Percentiles rank a stretch among this genome's conserved stretches.
Evolutionary conservation across 2,888 invertebrate genomes (phyloP).

Genomic region (Deilephila porcellus): DNA sequence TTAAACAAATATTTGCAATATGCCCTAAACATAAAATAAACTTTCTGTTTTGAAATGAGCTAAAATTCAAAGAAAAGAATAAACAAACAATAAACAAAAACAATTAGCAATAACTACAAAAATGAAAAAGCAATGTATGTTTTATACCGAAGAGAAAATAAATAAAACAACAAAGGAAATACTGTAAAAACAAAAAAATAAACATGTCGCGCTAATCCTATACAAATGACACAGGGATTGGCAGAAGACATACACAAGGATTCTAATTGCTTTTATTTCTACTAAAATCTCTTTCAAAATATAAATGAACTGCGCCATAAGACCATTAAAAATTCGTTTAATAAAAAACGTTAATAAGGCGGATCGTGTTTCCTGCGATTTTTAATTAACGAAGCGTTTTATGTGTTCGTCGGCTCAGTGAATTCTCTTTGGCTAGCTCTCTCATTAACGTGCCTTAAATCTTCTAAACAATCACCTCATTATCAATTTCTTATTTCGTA

Average conservation of each 20-base stretch:
- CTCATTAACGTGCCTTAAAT: slow-evolving; percentile 5
- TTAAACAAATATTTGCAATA: no score
- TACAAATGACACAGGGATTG: no score
- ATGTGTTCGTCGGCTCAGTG: neutral
- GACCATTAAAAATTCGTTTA: slow-evolving; percentile 11
- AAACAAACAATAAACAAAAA: no score
- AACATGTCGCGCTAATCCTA: neutral
- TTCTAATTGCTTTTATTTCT: no score
- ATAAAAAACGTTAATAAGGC: slow-evolving; percentile 5
- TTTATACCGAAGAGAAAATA: no score
- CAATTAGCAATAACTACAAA: no score
- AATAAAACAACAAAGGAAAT: neutral
- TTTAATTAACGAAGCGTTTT: slow-evolving; percentile 25
- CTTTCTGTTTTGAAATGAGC: no score
- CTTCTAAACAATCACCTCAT: neutral
- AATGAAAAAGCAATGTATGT: no score
- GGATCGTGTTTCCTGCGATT: slow-evolving; percentile 12
- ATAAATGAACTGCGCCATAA: neutral
- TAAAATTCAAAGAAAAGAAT: no score
- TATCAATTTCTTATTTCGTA: neutral
- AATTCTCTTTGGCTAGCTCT: slow-evolving; percentile 7
- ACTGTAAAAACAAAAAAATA: neutral
- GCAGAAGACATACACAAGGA: no score
- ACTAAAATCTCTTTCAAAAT: no score
- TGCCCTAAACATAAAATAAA: no score